Evolutionary conservation across 2,113 vertebrate genomes (phyloP).

Genomic region (Anseranas semipalmata): DNA sequence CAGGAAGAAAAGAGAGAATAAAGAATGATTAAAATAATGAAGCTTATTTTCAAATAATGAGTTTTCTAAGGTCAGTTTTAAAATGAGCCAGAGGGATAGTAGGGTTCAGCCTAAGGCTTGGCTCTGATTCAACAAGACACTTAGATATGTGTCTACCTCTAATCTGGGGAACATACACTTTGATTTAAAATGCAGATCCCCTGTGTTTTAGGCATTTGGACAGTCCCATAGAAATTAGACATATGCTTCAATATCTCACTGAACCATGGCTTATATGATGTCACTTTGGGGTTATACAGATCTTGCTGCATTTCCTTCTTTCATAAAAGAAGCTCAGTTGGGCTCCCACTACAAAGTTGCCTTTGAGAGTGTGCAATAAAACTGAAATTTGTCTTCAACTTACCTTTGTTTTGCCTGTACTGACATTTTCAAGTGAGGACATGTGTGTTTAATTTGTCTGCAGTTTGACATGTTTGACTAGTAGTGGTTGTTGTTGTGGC

Average conservation of each 20-base stretch:
- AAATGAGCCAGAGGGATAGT: not conserved
- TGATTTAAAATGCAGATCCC: not conserved
- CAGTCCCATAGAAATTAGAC: not conserved
- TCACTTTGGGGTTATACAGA: not conserved
- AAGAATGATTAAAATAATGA: not conserved
- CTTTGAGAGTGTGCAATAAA: not conserved
- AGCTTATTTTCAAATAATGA: not conserved
- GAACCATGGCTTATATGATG: not conserved
- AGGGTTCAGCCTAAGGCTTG: not conserved
- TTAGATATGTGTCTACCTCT: not conserved
- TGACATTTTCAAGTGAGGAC: not conserved
- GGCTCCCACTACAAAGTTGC: not conserved
- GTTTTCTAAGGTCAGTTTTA: not conserved
- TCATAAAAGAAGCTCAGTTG: not conserved
- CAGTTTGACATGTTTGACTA: not conserved
- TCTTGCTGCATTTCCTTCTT: not conserved
- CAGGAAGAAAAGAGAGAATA: not conserved
- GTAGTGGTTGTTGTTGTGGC: not conserved
- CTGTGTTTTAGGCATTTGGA: not conserved
- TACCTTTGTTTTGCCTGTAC: not conserved
- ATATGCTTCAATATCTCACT: not conserved
- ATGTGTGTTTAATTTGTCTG: not conserved
- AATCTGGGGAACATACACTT: not conserved
- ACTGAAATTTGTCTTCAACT: not conserved
- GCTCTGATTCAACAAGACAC: not conserved